Evolutionary conservation across 2,888 invertebrate species (phyloP).

Genomic region (Caradrina kadenii): DNA sequence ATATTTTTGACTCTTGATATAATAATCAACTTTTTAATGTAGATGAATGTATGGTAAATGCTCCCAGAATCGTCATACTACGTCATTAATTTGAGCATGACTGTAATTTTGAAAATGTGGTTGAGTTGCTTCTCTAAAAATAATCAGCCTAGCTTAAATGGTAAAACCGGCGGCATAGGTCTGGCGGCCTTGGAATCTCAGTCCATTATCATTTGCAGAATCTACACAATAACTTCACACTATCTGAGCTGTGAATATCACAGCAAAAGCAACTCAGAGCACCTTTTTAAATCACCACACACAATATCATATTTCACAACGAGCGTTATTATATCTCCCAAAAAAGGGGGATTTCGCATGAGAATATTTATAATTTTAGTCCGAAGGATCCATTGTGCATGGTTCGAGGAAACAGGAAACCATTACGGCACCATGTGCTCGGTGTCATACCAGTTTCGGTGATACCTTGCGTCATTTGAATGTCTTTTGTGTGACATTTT

Average conservation of each 20-base stretch:
- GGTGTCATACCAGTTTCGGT: conserved; percentile 80
- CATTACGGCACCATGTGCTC: conserved; percentile 85
- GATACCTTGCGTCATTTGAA: conserved; percentile 73
- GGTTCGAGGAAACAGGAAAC: conserved; percentile 86
- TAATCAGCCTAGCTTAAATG: too few species aligned
- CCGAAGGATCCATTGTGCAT: conserved; percentile 79
- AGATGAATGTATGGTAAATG: not conserved
- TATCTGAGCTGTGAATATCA: conserved; percentile 18
- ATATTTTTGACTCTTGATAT: too few species aligned
- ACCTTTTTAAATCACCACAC: conserved; percentile 61
- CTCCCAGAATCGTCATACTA: too few species aligned
- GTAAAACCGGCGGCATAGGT: too few species aligned
- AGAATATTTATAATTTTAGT: conserved; percentile 82
- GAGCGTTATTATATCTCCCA: conserved; percentile 73
- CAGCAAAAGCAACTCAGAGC: conserved; percentile 1
- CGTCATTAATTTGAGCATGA: not conserved
- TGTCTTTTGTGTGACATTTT: conserved; percentile 60
- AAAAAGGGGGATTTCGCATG: conserved; percentile 71
- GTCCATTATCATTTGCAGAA: conserved; percentile 25
- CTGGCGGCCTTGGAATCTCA: too few species aligned
- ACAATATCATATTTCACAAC: conserved; percentile 60
- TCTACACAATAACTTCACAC: conserved; percentile 23
- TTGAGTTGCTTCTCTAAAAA: too few species aligned
- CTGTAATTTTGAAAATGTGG: too few species aligned
- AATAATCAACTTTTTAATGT: conserved; percentile 18